These are phyloP conservation scores for Festucalex cinctus DNA, from an alignment of 2,113 vertebrate genomes.

Conservation along the genomic window DNA sequence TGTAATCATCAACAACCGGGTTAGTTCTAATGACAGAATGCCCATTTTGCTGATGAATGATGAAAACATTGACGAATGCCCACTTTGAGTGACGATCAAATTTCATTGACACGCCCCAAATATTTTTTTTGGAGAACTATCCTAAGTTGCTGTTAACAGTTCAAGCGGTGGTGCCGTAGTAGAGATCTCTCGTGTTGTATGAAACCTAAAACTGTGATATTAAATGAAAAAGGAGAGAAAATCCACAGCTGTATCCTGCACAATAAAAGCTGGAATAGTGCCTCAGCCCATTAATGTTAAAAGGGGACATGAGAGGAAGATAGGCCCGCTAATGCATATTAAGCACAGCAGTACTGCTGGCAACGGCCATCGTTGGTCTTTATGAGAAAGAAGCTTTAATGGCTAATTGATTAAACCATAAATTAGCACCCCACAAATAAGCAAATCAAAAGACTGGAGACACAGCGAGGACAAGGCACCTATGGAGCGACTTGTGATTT, in stretches of 20 bases:
- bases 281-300: constrained; percentile 51
- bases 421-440: constrained; percentile 65
- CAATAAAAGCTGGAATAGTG: constrained; percentile 54
- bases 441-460: constrained; percentile 62
- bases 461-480: constrained; percentile 24
- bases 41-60: too few relatives aligned
- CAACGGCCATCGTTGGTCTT: constrained; percentile 55
- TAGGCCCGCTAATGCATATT: constrained; percentile 60
- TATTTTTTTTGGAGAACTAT: not conserved
- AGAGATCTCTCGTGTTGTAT: constrained; percentile 17
- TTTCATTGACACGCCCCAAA: too few relatives aligned
- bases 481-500: constrained; percentile 30
- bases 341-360: constrained; percentile 57
- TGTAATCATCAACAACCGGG: too few relatives aligned
- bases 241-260: constrained; percentile 42
- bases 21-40: too few relatives aligned
- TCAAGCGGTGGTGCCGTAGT: constrained; percentile 15
- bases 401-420: constrained; percentile 71
- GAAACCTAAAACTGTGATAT: constrained; percentile 21
- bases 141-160: constrained; percentile 8
- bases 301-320: constrained; percentile 47
- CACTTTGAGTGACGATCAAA: too few relatives aligned
- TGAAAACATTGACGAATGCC: too few relatives aligned
- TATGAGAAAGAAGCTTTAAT: constrained; percentile 63
- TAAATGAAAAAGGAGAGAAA: constrained; percentile 33